phyloP scores from a whole-genome alignment of 2,113 vertebrate species.

The Triplophysa dalaica region DNA sequence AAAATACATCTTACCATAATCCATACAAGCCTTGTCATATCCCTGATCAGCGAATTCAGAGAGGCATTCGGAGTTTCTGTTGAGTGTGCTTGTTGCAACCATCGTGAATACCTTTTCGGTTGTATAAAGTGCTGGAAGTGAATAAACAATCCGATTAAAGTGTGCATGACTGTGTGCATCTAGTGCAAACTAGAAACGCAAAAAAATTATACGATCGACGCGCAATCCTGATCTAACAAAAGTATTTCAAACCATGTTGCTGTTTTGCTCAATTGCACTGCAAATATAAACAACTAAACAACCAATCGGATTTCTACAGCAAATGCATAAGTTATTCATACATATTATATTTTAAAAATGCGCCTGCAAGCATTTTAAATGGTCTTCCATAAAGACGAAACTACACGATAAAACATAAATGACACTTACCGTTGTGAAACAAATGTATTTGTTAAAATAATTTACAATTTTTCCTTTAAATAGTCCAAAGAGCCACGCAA shows the following conservation, averaged over 20 bases:
- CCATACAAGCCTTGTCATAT: conserved; percentile 68
- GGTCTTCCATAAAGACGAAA: not conserved
- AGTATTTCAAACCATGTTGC: too few relatives aligned
- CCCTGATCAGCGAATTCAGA: conserved; percentile 63
- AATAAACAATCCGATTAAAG: not conserved
- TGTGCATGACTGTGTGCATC: too few relatives aligned
- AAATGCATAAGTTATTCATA: too few relatives aligned
- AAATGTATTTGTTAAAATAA: conserved; percentile 47
- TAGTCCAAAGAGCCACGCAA: conserved; percentile 6
- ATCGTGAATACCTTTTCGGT: conserved; percentile 52
- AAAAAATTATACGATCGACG: too few relatives aligned
- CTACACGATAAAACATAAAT: not conserved
- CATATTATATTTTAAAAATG: too few relatives aligned
- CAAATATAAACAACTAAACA: too few relatives aligned
- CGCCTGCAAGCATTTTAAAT: not conserved
- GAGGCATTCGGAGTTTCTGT: conserved; percentile 66
- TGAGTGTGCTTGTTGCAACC: conserved; percentile 74
- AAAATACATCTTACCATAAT: conserved; percentile 69
- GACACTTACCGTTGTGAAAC: conserved; percentile 50
- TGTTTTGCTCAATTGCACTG: too few relatives aligned
- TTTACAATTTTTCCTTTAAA: conserved; percentile 50
- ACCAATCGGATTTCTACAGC: too few relatives aligned
- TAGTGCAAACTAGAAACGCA: too few relatives aligned
- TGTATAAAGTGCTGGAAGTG: conserved; percentile 43
- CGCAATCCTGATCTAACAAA: too few relatives aligned